These are phyloP conservation scores for Bellardia bayeri DNA, from an alignment of 2,888 invertebrate genomes.

Conservation along the genomic window DNA sequence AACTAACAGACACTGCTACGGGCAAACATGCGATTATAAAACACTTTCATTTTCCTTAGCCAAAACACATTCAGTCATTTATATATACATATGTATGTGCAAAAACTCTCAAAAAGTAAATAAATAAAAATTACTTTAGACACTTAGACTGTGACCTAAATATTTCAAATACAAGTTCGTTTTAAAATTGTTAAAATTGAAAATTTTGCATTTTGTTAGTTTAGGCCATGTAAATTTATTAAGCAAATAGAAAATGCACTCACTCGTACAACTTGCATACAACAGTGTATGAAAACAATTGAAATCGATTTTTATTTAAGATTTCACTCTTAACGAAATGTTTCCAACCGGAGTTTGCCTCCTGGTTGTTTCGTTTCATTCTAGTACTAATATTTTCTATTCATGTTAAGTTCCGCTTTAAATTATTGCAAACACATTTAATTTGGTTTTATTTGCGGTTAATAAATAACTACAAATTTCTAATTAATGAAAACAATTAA, in stretches of 20 bases:
- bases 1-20: conserved; percentile 39
- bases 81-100: neutral
- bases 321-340: conserved; percentile 1
- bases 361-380: neutral
- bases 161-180: conserved; percentile 66
- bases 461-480: neutral
- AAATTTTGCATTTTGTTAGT: neutral
- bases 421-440: conserved; percentile 28
- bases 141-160: conserved; percentile 56
- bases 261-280: neutral
- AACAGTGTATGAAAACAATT: neutral
- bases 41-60: conserved; percentile 63
- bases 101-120: conserved; percentile 26
- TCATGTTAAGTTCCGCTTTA: conserved; percentile 60
- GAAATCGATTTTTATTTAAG: neutral
- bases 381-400: neutral
- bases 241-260: conserved; percentile 31
- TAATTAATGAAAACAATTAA: conserved; percentile 32
- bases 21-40: neutral
- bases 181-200: conserved; percentile 49
- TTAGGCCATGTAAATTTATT: conserved; percentile 8
- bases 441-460: conserved; percentile 16
- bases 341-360: conserved; percentile 37
- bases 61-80: no score
- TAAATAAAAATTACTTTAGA: conserved; percentile 24